Evolutionary conservation across 2,888 invertebrate genomes (phyloP), one percentile per base, ranked within the genome.

Genomic region (Sarcophaga subvicina): DNA sequence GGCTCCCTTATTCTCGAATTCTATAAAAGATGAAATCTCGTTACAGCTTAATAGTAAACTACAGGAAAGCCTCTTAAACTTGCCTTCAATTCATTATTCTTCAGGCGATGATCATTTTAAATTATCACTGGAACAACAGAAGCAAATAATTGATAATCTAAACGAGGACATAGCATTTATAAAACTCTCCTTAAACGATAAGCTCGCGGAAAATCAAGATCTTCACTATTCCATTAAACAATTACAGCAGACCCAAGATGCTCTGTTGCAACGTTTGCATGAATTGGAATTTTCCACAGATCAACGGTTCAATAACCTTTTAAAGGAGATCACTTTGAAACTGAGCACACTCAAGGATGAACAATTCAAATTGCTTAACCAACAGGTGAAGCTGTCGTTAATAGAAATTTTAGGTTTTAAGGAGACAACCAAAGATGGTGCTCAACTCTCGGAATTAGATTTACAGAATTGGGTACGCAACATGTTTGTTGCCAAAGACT

Each of bases 401-500:
- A 94, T 95, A 3, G 94, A 94, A 76, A 94, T 95, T 73, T 91
- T 95, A 63, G 95, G 94, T 64, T 91, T 94, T 17, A 93, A 94
- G 54, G 89, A 90, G 45, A 81, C 86, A 5, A 92, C 93, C 27
- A 94, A 94, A 80, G 83, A 85, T 20, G 91, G 89, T 54, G 91
- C 90, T 0, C 89, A 94, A 11, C 93, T 94, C 4, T 93, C 94
- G 22, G 94, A 95, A 54, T 45, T 89, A 78, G 94, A 94, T 87
- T 89, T 96, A n/a, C 95, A 95, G 85, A 92, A 93, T 3, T 95
- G 95, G 94, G 94, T 96, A 78, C 94, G 95, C 78, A 94, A 94
- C 63, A 94, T 95, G 71, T 96, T 96, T 88, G 93, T 96, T 17
- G 95, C 95, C 8, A 96, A 95, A 89, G 94, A 95, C n/a, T 95